Conservation (phyloP, 2,888 invertebrate genomes). For the Ennomos erosarius region DNA sequence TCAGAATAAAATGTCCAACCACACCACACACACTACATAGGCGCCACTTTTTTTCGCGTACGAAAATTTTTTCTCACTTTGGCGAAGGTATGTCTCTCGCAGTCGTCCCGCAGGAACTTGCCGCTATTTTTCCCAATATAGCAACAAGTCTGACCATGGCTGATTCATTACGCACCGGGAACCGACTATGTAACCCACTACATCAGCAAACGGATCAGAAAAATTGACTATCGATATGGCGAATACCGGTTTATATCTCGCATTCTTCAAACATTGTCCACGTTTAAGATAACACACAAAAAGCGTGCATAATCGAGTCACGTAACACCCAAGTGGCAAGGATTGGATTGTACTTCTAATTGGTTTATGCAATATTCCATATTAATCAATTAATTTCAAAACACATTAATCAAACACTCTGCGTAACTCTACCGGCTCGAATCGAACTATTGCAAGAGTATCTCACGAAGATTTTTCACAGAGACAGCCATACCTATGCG, state of each 20-base stretch:
- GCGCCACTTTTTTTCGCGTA: conserved; percentile 35
- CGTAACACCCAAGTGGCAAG: conserved; percentile 23
- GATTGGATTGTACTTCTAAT: conserved; percentile 15
- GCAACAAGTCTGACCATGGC: conserved; percentile 60
- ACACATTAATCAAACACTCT: conserved; percentile 36
- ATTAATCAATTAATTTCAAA: conserved; percentile 38
- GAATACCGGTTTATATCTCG: conserved; percentile 6
- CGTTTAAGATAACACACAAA: conserved; percentile 9
- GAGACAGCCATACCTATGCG: conserved; percentile 39
- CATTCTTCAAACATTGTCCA: conserved; percentile 6
- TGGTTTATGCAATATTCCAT: conserved; percentile 29
- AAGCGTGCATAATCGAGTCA: conserved; percentile 15
- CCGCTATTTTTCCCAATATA: conserved; percentile 66
- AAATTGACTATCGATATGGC: not conserved
- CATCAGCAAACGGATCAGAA: conserved; percentile 11
- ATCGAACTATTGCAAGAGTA: conserved; percentile 34
- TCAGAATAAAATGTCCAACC: conserved; percentile 28
- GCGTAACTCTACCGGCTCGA: conserved; percentile 22
- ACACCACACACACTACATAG: conserved; percentile 13
- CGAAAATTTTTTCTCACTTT: conserved; percentile 18
- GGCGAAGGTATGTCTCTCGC: conserved; percentile 24
- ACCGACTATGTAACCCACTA: conserved; percentile 49
- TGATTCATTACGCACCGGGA: conserved; percentile 63
- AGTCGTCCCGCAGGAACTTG: conserved; percentile 45
- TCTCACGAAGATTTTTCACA: conserved; percentile 37